Evolutionary conservation across 1,140 invertebrate genomes (phyloP), one percentile per base, ranked within the genome.

Genomic region (Heterodera carotae): DNA sequence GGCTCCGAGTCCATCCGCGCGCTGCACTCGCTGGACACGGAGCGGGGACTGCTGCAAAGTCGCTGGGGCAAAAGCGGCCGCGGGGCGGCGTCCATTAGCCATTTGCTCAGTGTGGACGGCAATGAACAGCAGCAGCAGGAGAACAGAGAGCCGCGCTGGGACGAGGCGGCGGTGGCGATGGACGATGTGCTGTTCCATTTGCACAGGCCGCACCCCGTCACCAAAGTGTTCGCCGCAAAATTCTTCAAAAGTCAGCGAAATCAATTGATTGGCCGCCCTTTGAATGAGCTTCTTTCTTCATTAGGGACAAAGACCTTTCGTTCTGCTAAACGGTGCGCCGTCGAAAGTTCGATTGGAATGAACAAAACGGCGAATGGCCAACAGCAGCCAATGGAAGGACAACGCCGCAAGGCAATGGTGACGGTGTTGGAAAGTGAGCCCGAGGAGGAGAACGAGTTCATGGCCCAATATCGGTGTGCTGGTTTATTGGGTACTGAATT

Each of bases 361-460:
- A 66, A 6, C 0, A 25, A 66, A 5, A 29, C 62, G 6, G 27
- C 33, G 15, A 34, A 12, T n/a, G 33, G 25, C 27, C 33, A 34
- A 22, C 62, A 66, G 62, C 62, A 66, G 25, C 62, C 10, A 66
- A 29, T 22, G 33, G 62, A 66, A 22, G 12, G 22, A 10, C 62
- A 7, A 27, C 62, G 33, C 4, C 1, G 18, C 12, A 56, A 56
- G 48, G n/a, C 62, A 27, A n/a, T n/a, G n/a, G 33, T 74, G 64
- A 27, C 36, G 33, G 12, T 74, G 25, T 22, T 15, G 36, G 72
- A 74, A 74, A 74, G 72, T 74, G 72, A 74, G 64, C 53, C 72
- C 10, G 72, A 74, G 39, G 72, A 74, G 39, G 72, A 74, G 64
- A 74, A 34, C 39, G 72, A 74, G 31, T 74, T 74, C 59, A 8